These are phyloP conservation scores for Pangasius djambal DNA, from an alignment of 2,797 vertebrate species.

Conservation along the genomic window DNA sequence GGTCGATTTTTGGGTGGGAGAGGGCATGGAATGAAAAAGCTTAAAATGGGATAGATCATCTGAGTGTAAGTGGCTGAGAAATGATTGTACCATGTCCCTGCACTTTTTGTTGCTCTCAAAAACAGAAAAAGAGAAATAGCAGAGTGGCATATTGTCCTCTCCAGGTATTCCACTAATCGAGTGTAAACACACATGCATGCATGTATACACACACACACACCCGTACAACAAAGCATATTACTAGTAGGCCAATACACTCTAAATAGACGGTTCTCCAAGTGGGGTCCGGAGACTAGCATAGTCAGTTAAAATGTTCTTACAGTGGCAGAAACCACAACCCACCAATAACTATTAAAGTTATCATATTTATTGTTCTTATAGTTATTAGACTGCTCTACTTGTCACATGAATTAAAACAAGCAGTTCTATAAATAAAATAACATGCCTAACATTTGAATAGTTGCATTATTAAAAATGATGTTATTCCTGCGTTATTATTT, in stretches of 20 bases:
- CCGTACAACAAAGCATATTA: background rate
- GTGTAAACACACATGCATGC: slow-evolving; percentile 56
- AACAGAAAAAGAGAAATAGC: slow-evolving; percentile 44
- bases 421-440: background rate
- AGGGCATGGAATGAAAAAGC: slow-evolving; percentile 51
- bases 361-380: background rate
- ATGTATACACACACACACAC: slow-evolving; percentile 41
- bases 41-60: slow-evolving; percentile 76
- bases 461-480: background rate
- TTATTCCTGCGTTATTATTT: background rate
- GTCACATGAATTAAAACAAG: background rate
- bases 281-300: background rate
- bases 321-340: background rate
- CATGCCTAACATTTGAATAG: background rate
- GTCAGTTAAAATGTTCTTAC: background rate
- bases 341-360: background rate
- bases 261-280: background rate
- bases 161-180: slow-evolving; percentile 50
- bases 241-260: background rate
- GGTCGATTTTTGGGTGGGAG: slow-evolving; percentile 72
- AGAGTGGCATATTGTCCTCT: slow-evolving; percentile 32
- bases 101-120: slow-evolving; percentile 62
- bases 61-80: slow-evolving; percentile 71
- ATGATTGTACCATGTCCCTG: slow-evolving; percentile 68
- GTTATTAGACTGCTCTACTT: background rate